These are phyloP conservation scores for Rafetus swinhoei DNA, from an alignment of 2,113 vertebrate genomes.

Conservation along the genomic window DNA sequence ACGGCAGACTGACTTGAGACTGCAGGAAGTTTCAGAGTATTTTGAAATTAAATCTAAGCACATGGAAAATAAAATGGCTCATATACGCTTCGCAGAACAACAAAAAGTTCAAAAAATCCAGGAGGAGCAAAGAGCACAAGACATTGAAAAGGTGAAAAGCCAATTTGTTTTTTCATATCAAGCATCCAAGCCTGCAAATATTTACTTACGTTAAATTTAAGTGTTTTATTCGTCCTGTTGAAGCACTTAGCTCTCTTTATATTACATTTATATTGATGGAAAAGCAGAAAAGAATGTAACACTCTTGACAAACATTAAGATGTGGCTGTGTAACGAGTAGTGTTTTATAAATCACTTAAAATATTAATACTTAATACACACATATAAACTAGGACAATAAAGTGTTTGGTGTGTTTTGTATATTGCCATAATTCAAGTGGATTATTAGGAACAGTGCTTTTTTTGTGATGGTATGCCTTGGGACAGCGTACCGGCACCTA, in stretches of 20 bases:
- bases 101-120: conserved; percentile 74
- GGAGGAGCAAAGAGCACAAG: conserved; percentile 76
- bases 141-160: conserved; percentile 78
- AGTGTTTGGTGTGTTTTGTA: background rate
- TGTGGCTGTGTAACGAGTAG: background rate
- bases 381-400: background rate
- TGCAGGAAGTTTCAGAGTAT: conserved; percentile 80
- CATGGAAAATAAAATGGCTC: conserved; percentile 61
- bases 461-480: too few species aligned
- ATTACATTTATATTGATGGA: background rate
- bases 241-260: background rate
- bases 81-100: conserved; percentile 60
- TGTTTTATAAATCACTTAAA: background rate
- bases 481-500: too few species aligned
- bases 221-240: background rate
- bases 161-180: background rate
- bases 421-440: background rate
- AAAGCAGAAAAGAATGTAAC: fast-evolving
- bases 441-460: background rate
- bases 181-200: background rate
- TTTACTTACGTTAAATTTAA: background rate
- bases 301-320: background rate
- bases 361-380: background rate
- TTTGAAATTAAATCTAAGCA: conserved; percentile 79
- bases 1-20: conserved; percentile 79